Percentiles rank a stretch among this genome's conserved stretches.
Evolutionary conservation across 2,113 vertebrate species (phyloP).

Genomic region (Capreolus pygargus): DNA sequence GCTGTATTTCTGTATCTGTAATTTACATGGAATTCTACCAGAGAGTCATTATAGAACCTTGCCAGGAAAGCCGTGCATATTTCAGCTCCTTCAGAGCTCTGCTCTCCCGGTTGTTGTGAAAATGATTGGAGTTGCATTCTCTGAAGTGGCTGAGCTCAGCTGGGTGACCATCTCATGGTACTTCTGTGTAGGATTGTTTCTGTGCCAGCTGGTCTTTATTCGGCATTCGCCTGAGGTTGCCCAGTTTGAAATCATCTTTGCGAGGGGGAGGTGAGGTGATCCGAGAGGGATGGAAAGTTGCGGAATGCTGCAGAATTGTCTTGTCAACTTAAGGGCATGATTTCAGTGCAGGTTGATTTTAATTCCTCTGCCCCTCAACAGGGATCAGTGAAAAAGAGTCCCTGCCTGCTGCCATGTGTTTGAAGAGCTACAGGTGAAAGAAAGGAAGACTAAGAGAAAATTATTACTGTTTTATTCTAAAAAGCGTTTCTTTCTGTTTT

Average conservation of each 20-base stretch:
- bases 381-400: neutral
- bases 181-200: neutral
- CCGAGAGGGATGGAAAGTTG: neutral
- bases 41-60: neutral
- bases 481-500: neutral
- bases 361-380: neutral
- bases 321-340: neutral
- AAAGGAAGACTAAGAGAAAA: neutral
- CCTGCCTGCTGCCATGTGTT: neutral
- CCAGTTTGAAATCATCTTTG: slow-evolving; percentile 23
- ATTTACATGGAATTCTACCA: neutral
- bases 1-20: slow-evolving; percentile 5
- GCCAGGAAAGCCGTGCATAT: neutral
- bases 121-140: neutral
- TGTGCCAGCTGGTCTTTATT: neutral
- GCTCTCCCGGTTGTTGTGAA: neutral
- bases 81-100: neutral
- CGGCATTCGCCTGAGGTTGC: neutral
- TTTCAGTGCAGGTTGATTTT: neutral
- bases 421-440: neutral
- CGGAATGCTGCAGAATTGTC: neutral
- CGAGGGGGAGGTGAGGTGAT: neutral
- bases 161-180: neutral
- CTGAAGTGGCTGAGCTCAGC: neutral
- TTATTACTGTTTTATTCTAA: neutral